Evolutionary conservation across 2,113 vertebrate genomes (phyloP), one percentile per base, ranked within the genome.

Genomic region (Verasper variegatus): DNA sequence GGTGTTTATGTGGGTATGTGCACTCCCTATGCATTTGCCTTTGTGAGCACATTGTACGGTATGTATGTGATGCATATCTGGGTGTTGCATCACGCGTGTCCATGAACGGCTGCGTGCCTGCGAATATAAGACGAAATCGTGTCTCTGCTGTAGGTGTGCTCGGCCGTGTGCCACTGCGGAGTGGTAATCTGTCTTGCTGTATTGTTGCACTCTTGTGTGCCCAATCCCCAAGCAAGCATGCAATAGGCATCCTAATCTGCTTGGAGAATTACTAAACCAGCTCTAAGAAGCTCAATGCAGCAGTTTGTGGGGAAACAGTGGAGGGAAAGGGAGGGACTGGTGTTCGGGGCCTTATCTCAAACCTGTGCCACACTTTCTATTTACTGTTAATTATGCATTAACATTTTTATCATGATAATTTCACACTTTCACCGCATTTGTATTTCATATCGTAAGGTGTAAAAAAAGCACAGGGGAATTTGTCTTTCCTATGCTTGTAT

Each of bases 161-260:
- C 37, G 31, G 63, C 74, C 58, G 23, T 80, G 87, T 86, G 86
- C 78, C 85, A 88, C 71, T 37, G 73, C 69, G 62, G 57, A 76
- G 40, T 74, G 67, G 81, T 91, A 91, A 91, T 92, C 88, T 84
- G 84, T 77, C 74, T 87, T n/a, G 78, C 20, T 77, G 74, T 76
- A 75, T 81, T 82, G 82, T 88, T 77, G 74, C 52, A 76, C 57
- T 71, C 74, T 75, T 47, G 62, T 84, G 87, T 86, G 84, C 78
- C 80, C 88, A 91, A 92, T 93, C 89, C 88, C 78, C 82, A 76
- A 76, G 78, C 76, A 89, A 89, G 84, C 91, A 91, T 86, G 88
- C 88, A 88, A 85, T 77, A 88, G 87, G 89, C 80, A 92, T 88
- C 61, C 81, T 91, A 91, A 93, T 92, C 91, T 92, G 71, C 85